These are phyloP conservation scores for Pandion haliaetus DNA, from an alignment of 2,113 vertebrate genomes.

Conservation along the genomic window DNA sequence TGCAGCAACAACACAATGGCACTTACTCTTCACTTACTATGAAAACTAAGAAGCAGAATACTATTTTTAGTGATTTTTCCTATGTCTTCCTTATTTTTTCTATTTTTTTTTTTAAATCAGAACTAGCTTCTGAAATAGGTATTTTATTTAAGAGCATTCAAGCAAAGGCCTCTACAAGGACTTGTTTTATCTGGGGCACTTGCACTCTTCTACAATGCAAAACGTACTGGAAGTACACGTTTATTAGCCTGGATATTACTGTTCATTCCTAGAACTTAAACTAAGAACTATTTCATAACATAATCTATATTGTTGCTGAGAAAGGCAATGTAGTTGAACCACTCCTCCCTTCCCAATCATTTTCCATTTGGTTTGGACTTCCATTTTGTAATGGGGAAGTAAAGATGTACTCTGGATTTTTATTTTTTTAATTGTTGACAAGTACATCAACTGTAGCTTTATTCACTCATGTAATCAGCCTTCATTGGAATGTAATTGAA, in stretches of 20 bases:
- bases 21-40: neutral
- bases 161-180: neutral
- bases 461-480: conserved; percentile 67
- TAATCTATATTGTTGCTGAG: neutral
- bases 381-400: conserved; percentile 6
- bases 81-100: neutral
- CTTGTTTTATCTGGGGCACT: neutral
- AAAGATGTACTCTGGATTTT: neutral
- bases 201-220: neutral
- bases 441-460: conserved; percentile 57
- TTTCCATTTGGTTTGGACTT: neutral
- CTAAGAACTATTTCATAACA: neutral
- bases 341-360: neutral
- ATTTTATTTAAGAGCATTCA: neutral
- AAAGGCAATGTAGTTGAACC: neutral
- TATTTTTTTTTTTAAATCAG: neutral
- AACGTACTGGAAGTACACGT: neutral
- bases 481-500: conserved; percentile 71
- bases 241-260: conserved; percentile 11
- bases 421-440: conserved; percentile 38
- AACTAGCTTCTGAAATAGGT: neutral
- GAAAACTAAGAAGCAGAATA: neutral
- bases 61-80: neutral
- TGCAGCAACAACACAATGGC: neutral
- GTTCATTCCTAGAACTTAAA: neutral